Evolutionary conservation across 1,140 invertebrate genomes (phyloP), one percentile per base, ranked within the genome.

Genomic region (Magallana ariakensis): DNA sequence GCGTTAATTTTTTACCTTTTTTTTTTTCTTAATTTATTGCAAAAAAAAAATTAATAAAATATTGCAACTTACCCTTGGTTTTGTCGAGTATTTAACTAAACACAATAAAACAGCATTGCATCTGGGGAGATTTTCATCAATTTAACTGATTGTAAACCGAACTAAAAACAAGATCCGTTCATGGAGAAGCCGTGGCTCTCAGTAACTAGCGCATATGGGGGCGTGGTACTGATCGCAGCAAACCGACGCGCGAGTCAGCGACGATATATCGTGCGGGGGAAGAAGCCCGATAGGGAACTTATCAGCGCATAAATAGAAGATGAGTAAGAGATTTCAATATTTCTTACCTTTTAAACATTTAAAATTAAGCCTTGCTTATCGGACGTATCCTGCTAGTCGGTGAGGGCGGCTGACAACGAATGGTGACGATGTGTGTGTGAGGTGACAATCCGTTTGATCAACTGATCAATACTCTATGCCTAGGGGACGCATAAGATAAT

Each of bases 401-500:
- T 13, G 66, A 75, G 66, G 66, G 66, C 66, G 66, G 22, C 66
- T 26, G 66, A 26, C 66, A 13, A 26, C 66, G 66, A 75, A 26
- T 75, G 66, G 33, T 26, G 66, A 75, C 66, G 19, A 26, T 75
- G 33, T 5, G 22, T 75, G 33, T 26, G 13, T 33, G 33, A 19
- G 66, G 66, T 75, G 66, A 75, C 66, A 75, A 26, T 4, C 26
- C 26, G 66, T 75, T 75, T 75, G 66, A 75, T 75, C 66, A 75
- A 26, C 66, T 13, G 66, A 75, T 75, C 66, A 75, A 75, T 75
- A 62, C 58, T 6, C 58, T 26, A 75, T 33, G 66, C 66, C 66
- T 75, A 26, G 22, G 66, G 66, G 66, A 75, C 33, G 66, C 66
- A 75, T 75, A 26, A 75, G 33, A 75, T 75, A 75, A 75, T 75